These are phyloP conservation scores for Rhingia rostrata DNA, from an alignment of 2,888 invertebrate species.

Conservation along the genomic window DNA sequence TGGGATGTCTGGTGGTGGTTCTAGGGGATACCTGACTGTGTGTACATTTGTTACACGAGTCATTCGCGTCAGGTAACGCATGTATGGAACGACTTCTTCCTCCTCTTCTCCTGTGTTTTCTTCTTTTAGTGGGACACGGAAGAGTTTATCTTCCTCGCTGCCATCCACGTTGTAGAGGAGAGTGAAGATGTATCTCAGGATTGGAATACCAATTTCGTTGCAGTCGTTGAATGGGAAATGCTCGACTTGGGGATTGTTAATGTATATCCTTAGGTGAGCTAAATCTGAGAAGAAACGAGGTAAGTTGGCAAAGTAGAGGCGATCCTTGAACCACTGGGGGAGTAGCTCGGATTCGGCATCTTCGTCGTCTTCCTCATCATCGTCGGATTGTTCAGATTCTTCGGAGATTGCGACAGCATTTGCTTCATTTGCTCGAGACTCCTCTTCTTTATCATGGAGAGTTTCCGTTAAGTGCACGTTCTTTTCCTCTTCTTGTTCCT, in stretches of 20 bases:
- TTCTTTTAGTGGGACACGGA: conserved; percentile 4
- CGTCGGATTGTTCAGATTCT: conserved; percentile 20
- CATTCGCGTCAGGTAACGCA: conserved; percentile 80
- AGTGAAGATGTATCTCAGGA: conserved; percentile 86
- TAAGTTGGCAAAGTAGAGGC: conserved; percentile 85
- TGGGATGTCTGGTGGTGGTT: conserved; percentile 57
- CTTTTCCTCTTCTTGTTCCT: conserved; percentile 29
- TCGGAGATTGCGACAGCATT: conserved; percentile 6
- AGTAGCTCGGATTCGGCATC: conserved; percentile 75
- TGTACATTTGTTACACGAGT: conserved; percentile 80
- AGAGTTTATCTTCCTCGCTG: conserved; percentile 64
- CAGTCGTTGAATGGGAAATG: conserved; percentile 86
- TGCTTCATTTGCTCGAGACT: not conserved
- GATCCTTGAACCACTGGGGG: conserved; percentile 87
- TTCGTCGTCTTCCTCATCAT: conserved; percentile 42
- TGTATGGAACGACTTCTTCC: conserved; percentile 70
- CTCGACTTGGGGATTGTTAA: conserved; percentile 89
- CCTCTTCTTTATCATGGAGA: conserved; percentile 30
- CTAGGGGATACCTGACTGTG: conserved; percentile 77
- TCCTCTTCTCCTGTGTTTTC: conserved; percentile 64
- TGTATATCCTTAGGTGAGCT: conserved; percentile 86
- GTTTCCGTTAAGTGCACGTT: no score
- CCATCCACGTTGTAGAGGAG: conserved; percentile 80
- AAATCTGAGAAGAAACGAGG: conserved; percentile 89
- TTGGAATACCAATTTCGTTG: conserved; percentile 85